Conservation (phyloP, 2,113 vertebrate species). For the Hemiscyllium ocellatum region DNA sequence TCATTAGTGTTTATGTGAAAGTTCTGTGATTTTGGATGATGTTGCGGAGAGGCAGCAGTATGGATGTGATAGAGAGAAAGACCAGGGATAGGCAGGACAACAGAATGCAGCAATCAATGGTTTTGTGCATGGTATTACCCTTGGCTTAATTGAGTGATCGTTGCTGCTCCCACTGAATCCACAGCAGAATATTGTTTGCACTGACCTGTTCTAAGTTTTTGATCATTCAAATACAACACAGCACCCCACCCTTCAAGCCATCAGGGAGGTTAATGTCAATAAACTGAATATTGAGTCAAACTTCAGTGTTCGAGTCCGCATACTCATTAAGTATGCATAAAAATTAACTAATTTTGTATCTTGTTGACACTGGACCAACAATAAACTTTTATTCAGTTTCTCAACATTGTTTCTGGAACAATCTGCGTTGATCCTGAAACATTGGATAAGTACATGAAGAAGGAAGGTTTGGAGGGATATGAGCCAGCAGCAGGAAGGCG, state of each 20-base stretch:
- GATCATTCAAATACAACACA: not conserved
- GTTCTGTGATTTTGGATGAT: not conserved
- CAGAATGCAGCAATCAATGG: not conserved
- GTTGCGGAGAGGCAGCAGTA: not conserved
- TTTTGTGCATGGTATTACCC: not conserved
- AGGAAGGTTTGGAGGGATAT: too few relatives aligned
- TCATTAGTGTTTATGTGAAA: not conserved
- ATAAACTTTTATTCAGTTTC: not conserved
- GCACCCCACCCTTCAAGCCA: not conserved
- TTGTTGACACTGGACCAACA: not conserved
- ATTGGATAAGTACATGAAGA: too few relatives aligned
- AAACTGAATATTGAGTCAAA: not conserved
- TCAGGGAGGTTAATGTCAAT: not conserved
- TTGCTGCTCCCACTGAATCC: not conserved
- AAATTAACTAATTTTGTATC: not conserved
- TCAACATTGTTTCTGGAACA: not conserved
- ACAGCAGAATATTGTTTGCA: not conserved
- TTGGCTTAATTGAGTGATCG: not conserved
- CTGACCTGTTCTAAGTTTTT: not conserved
- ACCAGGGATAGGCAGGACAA: not conserved
- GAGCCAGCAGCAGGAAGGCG: too few relatives aligned
- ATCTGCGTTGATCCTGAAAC: not conserved
- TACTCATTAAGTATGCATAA: not conserved
- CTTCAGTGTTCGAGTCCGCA: not conserved
- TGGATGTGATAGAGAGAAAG: not conserved